phyloP scores from a whole-genome alignment of 1,140 invertebrate genomes.

The Philaenus spumarius region DNA sequence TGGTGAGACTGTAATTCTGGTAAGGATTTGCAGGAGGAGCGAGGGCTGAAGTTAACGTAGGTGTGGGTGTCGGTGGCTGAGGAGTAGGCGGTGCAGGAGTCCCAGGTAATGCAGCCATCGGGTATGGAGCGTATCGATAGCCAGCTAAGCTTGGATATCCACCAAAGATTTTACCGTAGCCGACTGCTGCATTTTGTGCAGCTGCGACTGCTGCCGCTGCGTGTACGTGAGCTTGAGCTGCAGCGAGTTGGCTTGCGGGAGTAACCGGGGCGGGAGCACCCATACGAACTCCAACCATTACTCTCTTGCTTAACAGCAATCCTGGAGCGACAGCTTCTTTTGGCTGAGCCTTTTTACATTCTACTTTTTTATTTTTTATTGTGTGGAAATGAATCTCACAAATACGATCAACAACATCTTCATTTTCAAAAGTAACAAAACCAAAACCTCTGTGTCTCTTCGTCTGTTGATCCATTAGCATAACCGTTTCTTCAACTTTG shows the following conservation, averaged over 20 bases:
- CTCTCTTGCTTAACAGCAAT: constrained; percentile 62
- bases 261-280: constrained; percentile 46
- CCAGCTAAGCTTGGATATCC: constrained; percentile 56
- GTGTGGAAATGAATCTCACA: constrained; percentile 91
- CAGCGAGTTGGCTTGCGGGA: constrained; percentile 45
- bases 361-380: constrained; percentile 89
- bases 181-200: constrained; percentile 47
- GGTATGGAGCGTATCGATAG: constrained; percentile 66
- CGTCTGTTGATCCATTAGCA: constrained; percentile 92
- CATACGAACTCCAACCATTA: constrained; percentile 61
- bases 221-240: constrained; percentile 41
- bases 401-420: constrained; percentile 83
- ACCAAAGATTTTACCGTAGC: constrained; percentile 63
- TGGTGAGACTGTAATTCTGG: constrained; percentile 72
- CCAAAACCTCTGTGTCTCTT: constrained; percentile 86
- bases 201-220: constrained; percentile 48
- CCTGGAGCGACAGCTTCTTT: constrained; percentile 79
- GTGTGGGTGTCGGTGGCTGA: constrained; percentile 40
- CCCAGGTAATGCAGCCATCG: constrained; percentile 50
- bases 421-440: constrained; percentile 87
- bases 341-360: constrained; percentile 88
- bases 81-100: constrained; percentile 43
- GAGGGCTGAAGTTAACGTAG: constrained; percentile 48
- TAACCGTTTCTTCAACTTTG: constrained; percentile 85
- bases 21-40: constrained; percentile 55